Conservation (phyloP, 2,113 vertebrate species). For the Calyptomena viridis region DNA sequence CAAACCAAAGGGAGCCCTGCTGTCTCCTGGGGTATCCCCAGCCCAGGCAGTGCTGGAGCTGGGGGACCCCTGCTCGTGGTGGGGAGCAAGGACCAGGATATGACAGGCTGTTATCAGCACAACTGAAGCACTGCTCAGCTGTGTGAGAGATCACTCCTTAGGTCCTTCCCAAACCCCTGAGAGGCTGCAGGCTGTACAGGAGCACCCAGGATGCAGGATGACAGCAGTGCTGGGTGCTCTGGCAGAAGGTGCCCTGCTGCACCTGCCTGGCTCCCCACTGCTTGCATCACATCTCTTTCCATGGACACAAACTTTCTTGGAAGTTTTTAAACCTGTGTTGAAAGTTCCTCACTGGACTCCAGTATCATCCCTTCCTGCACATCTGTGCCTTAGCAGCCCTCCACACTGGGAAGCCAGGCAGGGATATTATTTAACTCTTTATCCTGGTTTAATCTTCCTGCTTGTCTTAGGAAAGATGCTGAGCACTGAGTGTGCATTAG, state of each 20-base stretch:
- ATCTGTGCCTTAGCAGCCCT: background rate
- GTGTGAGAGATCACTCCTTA: background rate
- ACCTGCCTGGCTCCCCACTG: background rate
- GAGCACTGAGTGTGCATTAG: background rate
- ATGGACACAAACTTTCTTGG: rapidly evolving
- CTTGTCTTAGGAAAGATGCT: background rate
- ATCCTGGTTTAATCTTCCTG: background rate
- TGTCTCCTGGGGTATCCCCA: background rate
- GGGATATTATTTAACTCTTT: background rate
- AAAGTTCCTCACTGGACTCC: background rate
- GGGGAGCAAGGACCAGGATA: too few species aligned
- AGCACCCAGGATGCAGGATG: rapidly evolving
- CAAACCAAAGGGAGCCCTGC: background rate
- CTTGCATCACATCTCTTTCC: background rate
- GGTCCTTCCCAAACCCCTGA: background rate
- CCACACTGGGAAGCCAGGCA: background rate
- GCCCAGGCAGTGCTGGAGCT: background rate
- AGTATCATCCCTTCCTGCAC: background rate
- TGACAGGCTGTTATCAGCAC: background rate
- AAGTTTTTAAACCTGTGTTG: background rate
- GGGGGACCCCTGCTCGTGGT: background rate
- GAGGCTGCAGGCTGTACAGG: background rate
- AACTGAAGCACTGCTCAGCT: background rate
- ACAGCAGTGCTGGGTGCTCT: background rate
- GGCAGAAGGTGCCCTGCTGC: background rate